These are phyloP conservation scores for Meiosimyza platycephala DNA, from an alignment of 2,888 invertebrate genomes.

Conservation along the genomic window DNA sequence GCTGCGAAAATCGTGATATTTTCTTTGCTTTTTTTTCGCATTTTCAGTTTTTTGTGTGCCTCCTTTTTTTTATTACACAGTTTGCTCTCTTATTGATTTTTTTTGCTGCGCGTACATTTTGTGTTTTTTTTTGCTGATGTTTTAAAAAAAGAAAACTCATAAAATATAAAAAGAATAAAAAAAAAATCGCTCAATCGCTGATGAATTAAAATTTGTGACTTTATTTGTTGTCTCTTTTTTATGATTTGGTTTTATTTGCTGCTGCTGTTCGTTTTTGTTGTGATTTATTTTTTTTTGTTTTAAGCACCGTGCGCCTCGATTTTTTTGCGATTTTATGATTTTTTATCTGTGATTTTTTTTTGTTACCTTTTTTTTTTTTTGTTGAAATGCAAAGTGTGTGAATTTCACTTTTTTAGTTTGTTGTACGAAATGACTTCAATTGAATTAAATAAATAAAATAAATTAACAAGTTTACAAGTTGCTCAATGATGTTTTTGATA, in stretches of 20 bases:
- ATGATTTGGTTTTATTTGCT: constrained; percentile 22
- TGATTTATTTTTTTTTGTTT: constrained; percentile 22
- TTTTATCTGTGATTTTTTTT: neutral
- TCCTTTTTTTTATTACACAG: constrained; percentile 12
- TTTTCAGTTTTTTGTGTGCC: neutral
- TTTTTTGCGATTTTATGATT: constrained; percentile 20
- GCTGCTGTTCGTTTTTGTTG: constrained; percentile 15
- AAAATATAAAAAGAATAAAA: neutral
- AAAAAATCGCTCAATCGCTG: constrained; percentile 21
- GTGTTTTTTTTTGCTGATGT: constrained; percentile 31
- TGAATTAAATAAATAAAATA: constrained; percentile 37
- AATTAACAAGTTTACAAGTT: constrained; percentile 19
- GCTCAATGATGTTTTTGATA: constrained; percentile 8
- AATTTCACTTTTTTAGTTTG: constrained; percentile 37
- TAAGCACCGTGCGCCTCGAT: constrained; percentile 35
- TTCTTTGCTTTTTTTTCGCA: constrained; percentile 37
- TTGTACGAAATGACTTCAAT: constrained; percentile 22
- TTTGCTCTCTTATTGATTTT: constrained; percentile 29
- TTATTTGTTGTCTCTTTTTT: constrained; percentile 12
- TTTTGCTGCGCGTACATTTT: constrained; percentile 14
- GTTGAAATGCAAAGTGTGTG: constrained; percentile 40
- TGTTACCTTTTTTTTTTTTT: neutral
- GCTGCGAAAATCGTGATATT: constrained; percentile 38
- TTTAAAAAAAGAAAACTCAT: neutral
- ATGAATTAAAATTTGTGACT: constrained; percentile 29